phyloP scores from a whole-genome alignment of 2,888 invertebrate genomes.

The Noctuana brunneofusca region DNA sequence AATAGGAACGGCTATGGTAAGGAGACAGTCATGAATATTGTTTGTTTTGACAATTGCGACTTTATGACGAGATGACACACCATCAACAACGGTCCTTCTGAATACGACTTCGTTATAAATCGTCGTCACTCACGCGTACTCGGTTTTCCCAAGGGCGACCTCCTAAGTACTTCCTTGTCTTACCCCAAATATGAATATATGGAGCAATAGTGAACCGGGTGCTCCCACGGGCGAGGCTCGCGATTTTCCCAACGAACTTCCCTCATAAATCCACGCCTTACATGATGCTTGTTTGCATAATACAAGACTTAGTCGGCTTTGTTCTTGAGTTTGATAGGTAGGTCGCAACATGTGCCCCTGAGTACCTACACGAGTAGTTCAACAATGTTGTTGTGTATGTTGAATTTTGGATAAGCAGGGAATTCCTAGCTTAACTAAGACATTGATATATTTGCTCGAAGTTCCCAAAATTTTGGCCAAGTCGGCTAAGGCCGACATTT shows the following conservation, averaged over 20 bases:
- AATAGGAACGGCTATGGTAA: background rate
- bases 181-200: slow-evolving; percentile 77
- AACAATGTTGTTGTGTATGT: slow-evolving; percentile 33
- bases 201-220: slow-evolving; percentile 63
- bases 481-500: slow-evolving; percentile 9
- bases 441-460: slow-evolving; percentile 29
- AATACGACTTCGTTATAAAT: slow-evolving; percentile 40
- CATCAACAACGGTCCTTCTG: slow-evolving; percentile 31
- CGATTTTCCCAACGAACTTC: slow-evolving; percentile 75
- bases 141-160: slow-evolving; percentile 43
- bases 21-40: background rate
- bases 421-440: slow-evolving; percentile 32
- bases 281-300: slow-evolving; percentile 82
- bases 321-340: slow-evolving; percentile 75
- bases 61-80: slow-evolving; percentile 20
- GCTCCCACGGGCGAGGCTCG: slow-evolving; percentile 61
- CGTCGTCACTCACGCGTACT: slow-evolving; percentile 52
- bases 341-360: slow-evolving; percentile 50
- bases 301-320: slow-evolving; percentile 78
- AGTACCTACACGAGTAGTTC: slow-evolving; percentile 44
- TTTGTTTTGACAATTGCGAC: background rate
- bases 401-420: slow-evolving; percentile 34
- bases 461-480: slow-evolving; percentile 27
- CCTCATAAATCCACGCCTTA: slow-evolving; percentile 81
- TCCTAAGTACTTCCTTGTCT: slow-evolving; percentile 45